phyloP scores from a whole-genome alignment of 2,888 invertebrate genomes.

The Craniophora ligustri region DNA sequence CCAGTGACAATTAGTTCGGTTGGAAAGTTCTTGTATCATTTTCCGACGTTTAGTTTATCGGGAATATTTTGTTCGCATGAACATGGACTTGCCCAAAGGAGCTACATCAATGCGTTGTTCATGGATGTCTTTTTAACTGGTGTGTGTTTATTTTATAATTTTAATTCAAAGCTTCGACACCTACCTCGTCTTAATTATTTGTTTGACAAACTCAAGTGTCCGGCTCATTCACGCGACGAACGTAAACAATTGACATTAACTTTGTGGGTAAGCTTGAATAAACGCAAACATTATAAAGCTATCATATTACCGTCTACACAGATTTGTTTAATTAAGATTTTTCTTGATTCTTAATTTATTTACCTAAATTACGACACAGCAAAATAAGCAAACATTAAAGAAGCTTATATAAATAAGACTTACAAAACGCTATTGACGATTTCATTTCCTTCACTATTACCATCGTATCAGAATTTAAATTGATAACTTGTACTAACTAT shows the following conservation, averaged over 20 bases:
- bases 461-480: slow-evolving; percentile 12
- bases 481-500: slow-evolving; percentile 1
- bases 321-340: slow-evolving; percentile 45
- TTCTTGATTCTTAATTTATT: slow-evolving; percentile 38
- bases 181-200: slow-evolving; percentile 41
- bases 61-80: slow-evolving; percentile 77
- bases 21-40: slow-evolving; percentile 53
- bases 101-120: slow-evolving; percentile 87
- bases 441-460: slow-evolving; percentile 35
- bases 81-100: slow-evolving; percentile 87
- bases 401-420: slow-evolving; percentile 25
- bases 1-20: slow-evolving; percentile 69
- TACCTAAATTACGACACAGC: slow-evolving; percentile 24
- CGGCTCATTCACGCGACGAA: slow-evolving; percentile 57
- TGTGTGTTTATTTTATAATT: slow-evolving; percentile 76
- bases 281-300: slow-evolving; percentile 58
- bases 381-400: slow-evolving; percentile 29
- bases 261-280: slow-evolving; percentile 64
- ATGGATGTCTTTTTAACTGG: slow-evolving; percentile 88
- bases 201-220: slow-evolving; percentile 57
- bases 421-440: slow-evolving; percentile 17
- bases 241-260: slow-evolving; percentile 66
- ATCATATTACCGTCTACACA: slow-evolving; percentile 57
- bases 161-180: slow-evolving; percentile 47
- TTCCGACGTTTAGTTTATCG: slow-evolving; percentile 64